A percentile compares a stretch with the other conserved stretches of the same genome.
phyloP scores from a whole-genome alignment of 2,797 vertebrate genomes.

The Brachymystax lenok region DNA sequence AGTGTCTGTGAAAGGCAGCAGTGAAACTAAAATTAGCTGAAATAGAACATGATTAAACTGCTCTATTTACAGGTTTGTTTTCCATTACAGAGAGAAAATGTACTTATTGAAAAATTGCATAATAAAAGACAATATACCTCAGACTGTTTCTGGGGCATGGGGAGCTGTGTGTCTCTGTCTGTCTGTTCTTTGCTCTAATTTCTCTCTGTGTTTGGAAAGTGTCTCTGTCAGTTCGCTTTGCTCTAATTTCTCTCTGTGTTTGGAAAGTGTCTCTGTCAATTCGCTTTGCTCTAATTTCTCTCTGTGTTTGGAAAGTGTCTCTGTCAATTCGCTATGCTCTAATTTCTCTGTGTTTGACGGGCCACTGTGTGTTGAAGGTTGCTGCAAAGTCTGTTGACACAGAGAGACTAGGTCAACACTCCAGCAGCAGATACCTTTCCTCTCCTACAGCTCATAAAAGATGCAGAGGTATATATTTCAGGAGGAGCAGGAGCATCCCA shows the following conservation, averaged over 20 bases:
- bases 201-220: slow-evolving; percentile 19
- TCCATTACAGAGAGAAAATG: no score
- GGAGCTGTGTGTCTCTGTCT: not conserved
- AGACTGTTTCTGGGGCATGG: not conserved
- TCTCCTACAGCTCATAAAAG: slow-evolving; percentile 57
- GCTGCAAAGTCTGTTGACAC: not conserved
- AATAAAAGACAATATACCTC: not conserved
- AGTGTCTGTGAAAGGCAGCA: not conserved
- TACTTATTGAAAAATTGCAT: slow-evolving; percentile 1
- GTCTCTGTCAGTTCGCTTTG: not conserved
- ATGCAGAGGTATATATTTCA: slow-evolving; percentile 62
- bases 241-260: slow-evolving; percentile 1
- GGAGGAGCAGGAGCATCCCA: slow-evolving; percentile 43
- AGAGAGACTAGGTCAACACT: slow-evolving; percentile 33
- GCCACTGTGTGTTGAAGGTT: not conserved
- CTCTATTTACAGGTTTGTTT: slow-evolving; percentile 20
- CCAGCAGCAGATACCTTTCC: slow-evolving; percentile 43
- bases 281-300: slow-evolving; percentile 41
- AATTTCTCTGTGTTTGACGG: slow-evolving; percentile 35
- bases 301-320: slow-evolving; percentile 10
- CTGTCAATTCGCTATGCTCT: slow-evolving; percentile 21
- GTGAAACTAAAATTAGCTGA: slow-evolving; percentile 33
- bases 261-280: not conserved
- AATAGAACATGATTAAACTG: slow-evolving; percentile 34
- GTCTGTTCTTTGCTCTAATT: slow-evolving; percentile 34